These are phyloP conservation scores for Leucoptera coffeella DNA, from an alignment of 2,888 invertebrate genomes.

Conservation along the genomic window DNA sequence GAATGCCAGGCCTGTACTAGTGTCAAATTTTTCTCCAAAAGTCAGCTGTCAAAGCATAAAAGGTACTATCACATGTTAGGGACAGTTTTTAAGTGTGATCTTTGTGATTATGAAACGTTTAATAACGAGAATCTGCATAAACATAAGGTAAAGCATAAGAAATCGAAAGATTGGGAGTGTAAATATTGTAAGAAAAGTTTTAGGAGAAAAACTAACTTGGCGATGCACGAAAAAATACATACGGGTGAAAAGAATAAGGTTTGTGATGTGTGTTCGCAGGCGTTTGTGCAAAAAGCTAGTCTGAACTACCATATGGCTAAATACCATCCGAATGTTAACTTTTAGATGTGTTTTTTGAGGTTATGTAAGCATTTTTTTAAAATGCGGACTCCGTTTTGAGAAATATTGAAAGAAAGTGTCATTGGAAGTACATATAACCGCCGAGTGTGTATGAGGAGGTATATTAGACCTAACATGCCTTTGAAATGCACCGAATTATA, in stretches of 20 bases:
- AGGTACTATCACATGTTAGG: constrained; percentile 35
- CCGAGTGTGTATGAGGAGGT: no score
- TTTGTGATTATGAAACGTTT: constrained; percentile 27
- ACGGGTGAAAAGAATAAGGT: constrained; percentile 29
- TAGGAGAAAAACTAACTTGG: constrained; percentile 20
- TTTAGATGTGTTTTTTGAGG: no score
- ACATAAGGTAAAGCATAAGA: constrained; percentile 32
- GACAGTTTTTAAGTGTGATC: constrained; percentile 19
- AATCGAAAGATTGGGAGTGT: constrained; percentile 32
- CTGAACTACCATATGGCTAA: constrained; percentile 38
- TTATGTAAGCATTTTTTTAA: no score
- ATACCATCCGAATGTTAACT: constrained; percentile 32
- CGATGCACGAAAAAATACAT: constrained; percentile 28
- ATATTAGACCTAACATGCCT: no score
- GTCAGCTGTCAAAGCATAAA: constrained; percentile 20
- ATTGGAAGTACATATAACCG: no score
- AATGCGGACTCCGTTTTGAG: no score
- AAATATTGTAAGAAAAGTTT: constrained; percentile 36
- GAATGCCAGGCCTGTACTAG: constrained; percentile 30
- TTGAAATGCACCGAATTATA: no score
- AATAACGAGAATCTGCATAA: constrained; percentile 21
- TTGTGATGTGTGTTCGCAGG: constrained; percentile 26
- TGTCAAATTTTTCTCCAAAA: constrained; percentile 19
- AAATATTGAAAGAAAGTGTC: no score
- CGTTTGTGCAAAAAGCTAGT: constrained; percentile 39